Base-by-base conservation (phyloP, 2,888 invertebrate genomes). In the Melinaea menophilus region DNA sequence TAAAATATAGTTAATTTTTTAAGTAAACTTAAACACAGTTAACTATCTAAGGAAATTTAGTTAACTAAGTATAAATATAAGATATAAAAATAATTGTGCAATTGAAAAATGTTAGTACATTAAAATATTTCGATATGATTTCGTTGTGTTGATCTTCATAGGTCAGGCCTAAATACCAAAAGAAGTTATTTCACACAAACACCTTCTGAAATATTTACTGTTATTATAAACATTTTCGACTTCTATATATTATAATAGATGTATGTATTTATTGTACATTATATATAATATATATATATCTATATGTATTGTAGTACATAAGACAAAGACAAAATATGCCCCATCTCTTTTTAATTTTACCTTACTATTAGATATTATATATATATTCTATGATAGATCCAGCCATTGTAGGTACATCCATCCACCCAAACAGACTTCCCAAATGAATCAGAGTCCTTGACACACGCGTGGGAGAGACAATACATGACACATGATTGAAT, bases 381-480 rank as follows among this genome's bases (percentile, higher is more conserved):
- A n/a, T 4, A 31, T 54, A 13, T 9, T 46, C 31, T 54, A 22
- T 22, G 22, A 22, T 22, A 22, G 22, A 22, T 22, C 22, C 13
- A 11, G 33, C 12, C 37, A 56, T 61, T 47, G 55, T 41, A 56
- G 45, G 37, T 61, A 58, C 55, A 47, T 54, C 59, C 56, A 37
- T n/a, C 41, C 41, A 59, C 55, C 59, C 35, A 62, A 37, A 68
- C 70, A 73, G 67, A 75, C 79, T 79, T 78, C 73, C 69, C 69
- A 62, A 69, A 73, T 84, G 84, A 83, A 69, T 82, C 85, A 85
- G 71, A 59, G 65, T 71, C 86, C 87, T 87, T 86, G 86, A 84
- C 81, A 80, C 65, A 48, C 51, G 73, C 73, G 87, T 87, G 78
- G 87, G 87, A 67, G 79, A 70, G 73, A 86, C 86, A 86, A 87